Base-by-base conservation (phyloP, 2,797 vertebrate species). In the Cheracebus regulus region DNA sequence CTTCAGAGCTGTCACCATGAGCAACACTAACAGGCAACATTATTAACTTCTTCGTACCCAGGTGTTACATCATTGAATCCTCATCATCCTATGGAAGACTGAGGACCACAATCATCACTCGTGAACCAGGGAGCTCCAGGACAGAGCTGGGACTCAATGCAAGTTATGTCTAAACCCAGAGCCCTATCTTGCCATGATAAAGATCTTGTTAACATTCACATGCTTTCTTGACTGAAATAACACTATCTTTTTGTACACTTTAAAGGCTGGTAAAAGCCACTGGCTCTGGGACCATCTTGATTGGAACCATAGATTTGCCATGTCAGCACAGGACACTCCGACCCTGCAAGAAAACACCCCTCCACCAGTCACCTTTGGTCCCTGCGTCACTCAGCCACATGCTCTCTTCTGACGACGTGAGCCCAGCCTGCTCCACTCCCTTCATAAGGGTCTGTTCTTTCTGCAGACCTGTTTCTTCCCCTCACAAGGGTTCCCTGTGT, bases 401-500 rank as follows among this genome's bases (percentile, higher is more conserved):
- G 39, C 73, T 72, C 0, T 44, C n/a, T 61, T 41, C 61, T 61
- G 24, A 6, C 72, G 24, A 6, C 19, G 1, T 64, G 55, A 92
- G 50, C 39, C 30, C 36, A 44, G 83, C 50, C 75, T 44, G 2
- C 83, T 86, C 98, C 41, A 19, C 80, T 91, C 50, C 78, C 93
- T 96, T 95, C 82, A 30, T 28, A 5, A 96, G 94, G 83, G 81
- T 93, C 97, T 95, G 92, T 17, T 44, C 67, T 78, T 98, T 96
- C 96, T 96, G 67, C 90, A 98, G 97, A 92, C 79, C 67, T 10
- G 12, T n/a, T 80, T 44, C 76, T 88, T 87, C 95, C 94, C 97
- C 96, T 97, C 95, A 48, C 41, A 97, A 98, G 98, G 96, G 92
- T 96, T 98, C 88, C 85, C 78, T 7, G 24, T n/a, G 57, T 97